Evolutionary conservation across 1,140 invertebrate genomes (phyloP).

Genomic region (Drosophila albomicans): DNA sequence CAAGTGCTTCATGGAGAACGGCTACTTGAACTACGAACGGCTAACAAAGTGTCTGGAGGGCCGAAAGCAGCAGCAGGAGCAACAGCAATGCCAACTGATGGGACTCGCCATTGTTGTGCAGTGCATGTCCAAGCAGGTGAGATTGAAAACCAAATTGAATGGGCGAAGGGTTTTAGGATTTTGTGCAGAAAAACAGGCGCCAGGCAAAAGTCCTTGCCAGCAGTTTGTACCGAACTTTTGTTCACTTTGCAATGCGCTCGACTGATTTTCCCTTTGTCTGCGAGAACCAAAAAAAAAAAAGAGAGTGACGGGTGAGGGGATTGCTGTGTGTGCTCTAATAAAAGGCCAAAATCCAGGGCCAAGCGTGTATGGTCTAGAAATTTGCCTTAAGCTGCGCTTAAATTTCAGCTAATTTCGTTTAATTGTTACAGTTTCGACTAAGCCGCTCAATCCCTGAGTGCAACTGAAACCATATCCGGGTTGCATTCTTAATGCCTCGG

Average conservation of each 20-base stretch:
- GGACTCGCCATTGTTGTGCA: constrained; percentile 69
- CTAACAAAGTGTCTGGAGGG: constrained; percentile 54
- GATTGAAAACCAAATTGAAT: constrained; percentile 3
- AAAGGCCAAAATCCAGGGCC: constrained; percentile 44
- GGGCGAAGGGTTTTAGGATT: constrained; percentile 49
- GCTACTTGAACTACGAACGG: constrained; percentile 41
- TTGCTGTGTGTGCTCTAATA: constrained; percentile 70
- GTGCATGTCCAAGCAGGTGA: constrained; percentile 67
- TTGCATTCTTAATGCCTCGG: constrained; percentile 41
- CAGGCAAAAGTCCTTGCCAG: constrained; percentile 44
- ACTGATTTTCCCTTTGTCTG: constrained; percentile 25
- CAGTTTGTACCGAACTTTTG: constrained; percentile 35
- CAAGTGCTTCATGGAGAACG: constrained; percentile 53
- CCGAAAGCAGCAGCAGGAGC: constrained; percentile 28
- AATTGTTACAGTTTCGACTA: constrained; percentile 75
- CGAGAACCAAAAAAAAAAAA: not conserved
- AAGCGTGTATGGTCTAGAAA: constrained; percentile 51
- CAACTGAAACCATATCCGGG: constrained; percentile 8
- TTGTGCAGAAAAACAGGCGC: constrained; percentile 53
- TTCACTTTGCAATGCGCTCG: constrained; percentile 24
- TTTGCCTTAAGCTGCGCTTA: constrained; percentile 79
- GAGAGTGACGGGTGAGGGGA: not conserved
- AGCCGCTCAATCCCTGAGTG: constrained; percentile 33
- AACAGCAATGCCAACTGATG: constrained; percentile 50
- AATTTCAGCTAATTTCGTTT: constrained; percentile 83